Evolutionary conservation across 2,113 vertebrate genomes (phyloP), one percentile per base, ranked within the genome.

Genomic region (Phylloscopus trochiloides): DNA sequence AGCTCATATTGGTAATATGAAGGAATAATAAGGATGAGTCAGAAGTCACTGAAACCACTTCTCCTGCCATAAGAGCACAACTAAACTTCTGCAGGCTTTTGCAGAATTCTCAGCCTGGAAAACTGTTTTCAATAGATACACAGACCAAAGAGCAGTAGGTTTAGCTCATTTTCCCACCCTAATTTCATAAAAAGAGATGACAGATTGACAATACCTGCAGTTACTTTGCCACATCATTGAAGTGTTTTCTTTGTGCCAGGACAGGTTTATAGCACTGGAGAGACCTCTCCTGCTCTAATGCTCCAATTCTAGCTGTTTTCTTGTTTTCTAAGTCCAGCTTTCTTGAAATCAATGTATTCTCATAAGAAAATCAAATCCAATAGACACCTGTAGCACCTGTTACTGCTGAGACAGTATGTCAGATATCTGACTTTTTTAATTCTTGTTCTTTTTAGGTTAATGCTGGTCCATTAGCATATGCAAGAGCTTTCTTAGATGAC

Each of bases 401-500:
- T 88, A 65, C 3, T 82, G 42, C n/a, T 58, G 24, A 57, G n/a
- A 34, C 6, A 70, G 1, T n/a, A 28, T 32, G 7, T 63, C 63
- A 58, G 51, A 82, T 62, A 68, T 48, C 16, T 72, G n/a, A 72
- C 10, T 14, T 86, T 70, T n/a, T 48, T 70, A 63, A 42, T 91
- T 55, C 54, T 86, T 88, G 3, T 84, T 89, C 48, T 91, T 92
- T 91, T 62, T 95, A 99, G 99, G 99, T 99, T 50, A 99, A 99
- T 36, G 99, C 99, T 38, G 99, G 99, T 7, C 99, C 99, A 0
- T 98, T 99, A 32, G 99, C 99, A 4, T 99, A 99, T 16, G 99
- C 99, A 73, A 98, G 99, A 96, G 99, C 99, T 92, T 99, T 99
- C 96, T 98, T 99, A 70, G 99, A 99, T 71, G 99, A 99, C 55